These are phyloP conservation scores for Climacteris rufus DNA, from an alignment of 2,113 vertebrate species.

Conservation along the genomic window DNA sequence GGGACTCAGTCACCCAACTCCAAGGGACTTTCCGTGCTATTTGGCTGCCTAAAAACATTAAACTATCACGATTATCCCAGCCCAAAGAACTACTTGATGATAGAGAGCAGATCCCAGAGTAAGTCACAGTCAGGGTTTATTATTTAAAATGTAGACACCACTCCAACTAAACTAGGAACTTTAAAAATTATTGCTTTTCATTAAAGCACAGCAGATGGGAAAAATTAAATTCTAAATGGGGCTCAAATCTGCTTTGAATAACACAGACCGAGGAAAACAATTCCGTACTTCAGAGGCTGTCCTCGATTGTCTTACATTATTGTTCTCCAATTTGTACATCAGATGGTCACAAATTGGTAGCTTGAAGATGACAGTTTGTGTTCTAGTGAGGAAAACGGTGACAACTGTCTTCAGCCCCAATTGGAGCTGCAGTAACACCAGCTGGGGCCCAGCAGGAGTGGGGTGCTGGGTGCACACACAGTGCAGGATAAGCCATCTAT, in stretches of 20 bases:
- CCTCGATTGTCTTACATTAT: not conserved
- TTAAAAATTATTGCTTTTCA: constrained; percentile 26
- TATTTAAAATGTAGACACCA: not conserved
- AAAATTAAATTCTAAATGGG: constrained; percentile 38
- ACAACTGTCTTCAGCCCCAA: not conserved
- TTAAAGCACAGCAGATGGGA: constrained; percentile 38
- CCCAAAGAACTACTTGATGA: not conserved
- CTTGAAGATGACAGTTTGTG: not conserved
- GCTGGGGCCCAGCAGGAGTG: not conserved
- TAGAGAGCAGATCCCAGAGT: not conserved
- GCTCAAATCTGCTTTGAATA: constrained; percentile 45
- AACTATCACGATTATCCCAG: not conserved
- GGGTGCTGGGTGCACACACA: not conserved
- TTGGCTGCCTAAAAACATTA: not conserved
- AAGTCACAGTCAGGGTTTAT: not conserved
- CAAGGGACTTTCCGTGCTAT: not conserved
- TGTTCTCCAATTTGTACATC: constrained; percentile 45
- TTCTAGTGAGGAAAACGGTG: not conserved
- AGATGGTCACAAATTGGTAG: constrained; percentile 42
- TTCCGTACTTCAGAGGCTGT: constrained; percentile 5
- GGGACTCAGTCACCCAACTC: not conserved
- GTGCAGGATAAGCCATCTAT: not conserved
- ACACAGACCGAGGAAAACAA: constrained; percentile 2
- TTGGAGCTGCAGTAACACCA: not conserved
- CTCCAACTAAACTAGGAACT: not conserved